These are phyloP conservation scores for Oriolus oriolus DNA, from an alignment of 2,113 vertebrate genomes.

Conservation along the genomic window DNA sequence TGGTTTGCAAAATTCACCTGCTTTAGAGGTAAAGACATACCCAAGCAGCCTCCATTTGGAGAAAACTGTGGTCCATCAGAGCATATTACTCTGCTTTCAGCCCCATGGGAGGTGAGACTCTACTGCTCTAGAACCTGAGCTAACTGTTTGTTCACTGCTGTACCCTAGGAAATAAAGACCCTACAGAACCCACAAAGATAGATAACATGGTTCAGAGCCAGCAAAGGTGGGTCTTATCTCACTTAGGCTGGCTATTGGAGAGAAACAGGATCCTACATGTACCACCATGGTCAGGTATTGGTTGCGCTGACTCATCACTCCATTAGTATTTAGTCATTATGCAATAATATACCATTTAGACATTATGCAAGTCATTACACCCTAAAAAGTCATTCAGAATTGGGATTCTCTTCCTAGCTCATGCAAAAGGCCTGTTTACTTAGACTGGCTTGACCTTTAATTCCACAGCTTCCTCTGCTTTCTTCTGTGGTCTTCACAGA, in stretches of 20 bases:
- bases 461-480: background rate
- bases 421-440: background rate
- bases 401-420: fast-evolving
- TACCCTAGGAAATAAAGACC: background rate
- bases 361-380: background rate
- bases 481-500: background rate
- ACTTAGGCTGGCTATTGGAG: background rate
- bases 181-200: background rate
- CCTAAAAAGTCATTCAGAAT: background rate
- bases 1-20: background rate
- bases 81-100: background rate
- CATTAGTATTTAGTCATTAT: background rate
- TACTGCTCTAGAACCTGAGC: background rate
- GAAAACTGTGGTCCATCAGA: background rate
- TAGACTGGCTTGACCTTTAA: background rate
- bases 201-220: background rate
- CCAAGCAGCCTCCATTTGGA: background rate
- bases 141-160: background rate
- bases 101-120: background rate
- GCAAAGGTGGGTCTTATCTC: background rate
- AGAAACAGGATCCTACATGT: background rate
- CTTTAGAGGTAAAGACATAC: background rate
- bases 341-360: background rate
- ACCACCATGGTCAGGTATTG: background rate
- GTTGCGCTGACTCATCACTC: background rate